Base-by-base conservation (phyloP, 2,113 vertebrate genomes). In the Rynchops niger region DNA sequence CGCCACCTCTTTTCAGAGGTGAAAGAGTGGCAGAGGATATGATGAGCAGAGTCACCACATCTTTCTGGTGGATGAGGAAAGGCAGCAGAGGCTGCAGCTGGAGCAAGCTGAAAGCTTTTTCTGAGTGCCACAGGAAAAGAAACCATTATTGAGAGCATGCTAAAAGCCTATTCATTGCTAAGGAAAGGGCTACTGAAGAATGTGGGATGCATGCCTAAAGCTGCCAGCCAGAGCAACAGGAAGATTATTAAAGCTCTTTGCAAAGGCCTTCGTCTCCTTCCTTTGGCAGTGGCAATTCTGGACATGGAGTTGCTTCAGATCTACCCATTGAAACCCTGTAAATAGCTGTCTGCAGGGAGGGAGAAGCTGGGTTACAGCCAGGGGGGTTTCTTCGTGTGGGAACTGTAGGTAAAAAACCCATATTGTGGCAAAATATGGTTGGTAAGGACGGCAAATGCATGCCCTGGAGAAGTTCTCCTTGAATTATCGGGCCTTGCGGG, bases 121-220 rank as follows among this genome's bases (percentile, higher is more conserved):
- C 82, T 13, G 55, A 95, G 90, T 71, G 82, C 77, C 88, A 53
- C 74, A 79, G 97, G 93, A 94, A 96, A 94, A 96, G 86, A 95
- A 74, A 27, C 56, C 81, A 82, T 97, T 95, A 77, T 96, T 96
- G 69, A 49, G 36, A 65, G 70, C 2, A 16, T 10, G 36, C 91
- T 93, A 42, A 96, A 97, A 97, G 95, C 85, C 92, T 79, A 98
- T 98, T 98, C 96, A 97, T 91, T 91, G 85, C 97, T 93, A 93
- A 95, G 91, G 95, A 97, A 98, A 97, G 69, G 86, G 63, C 74
- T 96, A 79, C 88, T 67, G 76, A 94, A 97, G 95, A 96, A 97
- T 82, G 90, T 95, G 93, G 96, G 97, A 96, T 2, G 4, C 55
- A 38, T 84, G 81, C 95, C 88, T 61, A 86, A 89, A 95, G 59